Evolutionary conservation across 2,888 invertebrate species (phyloP), one percentile per base, ranked within the genome.

Genomic region (Andrena bicolor): DNA sequence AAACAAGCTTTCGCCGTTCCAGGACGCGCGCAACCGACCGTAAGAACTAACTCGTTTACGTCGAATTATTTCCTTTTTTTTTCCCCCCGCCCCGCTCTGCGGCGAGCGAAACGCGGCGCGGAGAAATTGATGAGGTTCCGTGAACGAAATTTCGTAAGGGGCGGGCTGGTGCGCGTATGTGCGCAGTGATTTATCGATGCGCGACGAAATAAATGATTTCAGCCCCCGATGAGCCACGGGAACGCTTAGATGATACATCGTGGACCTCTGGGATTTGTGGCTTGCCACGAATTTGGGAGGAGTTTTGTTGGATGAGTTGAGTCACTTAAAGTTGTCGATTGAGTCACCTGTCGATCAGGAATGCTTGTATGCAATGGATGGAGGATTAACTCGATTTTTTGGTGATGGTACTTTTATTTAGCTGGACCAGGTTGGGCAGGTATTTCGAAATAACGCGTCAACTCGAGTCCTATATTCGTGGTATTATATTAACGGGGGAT

Each of bases 101-200:
- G 41, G 41, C 41, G 16, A 16, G 41, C 16, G 41, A 41, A 41
- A 41, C 41, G 41, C 41, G 13, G 56, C 23, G 26, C 26, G 23
- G 41, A 10, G 76, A 66, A 77, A 78, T 78, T 78, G 76, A 78
- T 78, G 77, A 76, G 65, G 66, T 78, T 76, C 60, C 76, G 60
- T 16, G 60, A 51, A 32, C 76, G 64, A 66, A 78, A 78, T 65
- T 72, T 76, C 58, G 65, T 41, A 65, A 41, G 60, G 51, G 64
- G 28, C 23, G 58, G 13, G 41, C 32, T 56, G 30, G 16, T 3
- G 41, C 41, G 23, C 56, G 49, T 66, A 76, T 28, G 60, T 23
- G 41, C 26, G 10, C 32, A 66, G 76, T 78, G 76, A 76, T 78
- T 78, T 76, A 78, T 78, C 41, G 66, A 61, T 28, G 30, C 60